Base-by-base conservation (phyloP, 2,888 invertebrate genomes). In the Epinotia nisella region DNA sequence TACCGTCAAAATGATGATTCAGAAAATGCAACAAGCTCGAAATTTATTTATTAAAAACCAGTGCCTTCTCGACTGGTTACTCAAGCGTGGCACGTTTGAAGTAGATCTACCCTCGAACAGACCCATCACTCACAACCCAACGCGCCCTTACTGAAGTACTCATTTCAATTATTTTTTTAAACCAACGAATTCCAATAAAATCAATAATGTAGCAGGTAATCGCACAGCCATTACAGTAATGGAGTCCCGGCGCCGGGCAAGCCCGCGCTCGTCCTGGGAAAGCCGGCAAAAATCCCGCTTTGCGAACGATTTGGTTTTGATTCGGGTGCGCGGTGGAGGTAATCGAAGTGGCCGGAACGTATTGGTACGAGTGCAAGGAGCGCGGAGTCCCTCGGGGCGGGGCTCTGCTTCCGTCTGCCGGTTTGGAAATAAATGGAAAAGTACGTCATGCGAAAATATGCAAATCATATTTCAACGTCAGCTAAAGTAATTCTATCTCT, bases 211-310 rank as follows among this genome's bases (percentile, higher is more conserved):
- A 29, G 19, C n/a, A 7, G 24, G 56, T 29, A 29, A 58, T 58
- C 58, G 58, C 58, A 58, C 58, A 7, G n/a, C 58, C 29, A 58
- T 58, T 58, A 58, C 24, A 21, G 55, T 21, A 21, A 55, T 21
- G 55, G 53, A 49, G n/a, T 49, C n/a, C 49, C 49, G 49, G n/a
- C n/a, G 49, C n/a, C 49, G 49, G 15, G 49, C 5, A 49, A 7
- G 49, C n/a, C 49, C n/a, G n/a, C 49, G n/a, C 5, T 35, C 5
- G 49, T 49, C 49, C 49, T n/a, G 49, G 49, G 49, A 49, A 49
- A 49, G n/a, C n/a, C 49, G 1, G 49, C 15, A 15, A 13, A n/a
- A 49, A 49, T 49, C n/a, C 7, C n/a, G 49, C 49, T 49, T 7
- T 7, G n/a, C 49, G n/a, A 49, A 49, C 49, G 49, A 49, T 15